Evolutionary conservation across 2,113 vertebrate genomes (phyloP).

Genomic region (Tringa solitaria): DNA sequence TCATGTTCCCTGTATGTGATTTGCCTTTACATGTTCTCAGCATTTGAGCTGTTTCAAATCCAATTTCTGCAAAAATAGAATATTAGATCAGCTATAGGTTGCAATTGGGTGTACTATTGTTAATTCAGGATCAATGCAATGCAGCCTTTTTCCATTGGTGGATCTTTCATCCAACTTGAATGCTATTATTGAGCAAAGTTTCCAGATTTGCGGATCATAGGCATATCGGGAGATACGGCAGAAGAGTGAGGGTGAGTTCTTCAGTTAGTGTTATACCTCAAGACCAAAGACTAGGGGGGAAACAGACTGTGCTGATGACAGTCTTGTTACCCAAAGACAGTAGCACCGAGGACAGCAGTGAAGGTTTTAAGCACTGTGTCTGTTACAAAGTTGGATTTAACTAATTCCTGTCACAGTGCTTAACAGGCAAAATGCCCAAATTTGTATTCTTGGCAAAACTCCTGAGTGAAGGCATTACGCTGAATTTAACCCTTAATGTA

Average conservation of each 20-base stretch:
- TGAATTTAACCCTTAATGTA: slow-evolving; percentile 5
- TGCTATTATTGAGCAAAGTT: neutral
- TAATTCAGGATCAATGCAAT: neutral
- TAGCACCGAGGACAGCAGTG: neutral
- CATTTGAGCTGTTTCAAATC: neutral
- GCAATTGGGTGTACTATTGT: neutral
- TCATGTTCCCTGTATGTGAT: neutral
- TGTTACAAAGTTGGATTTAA: slow-evolving; percentile 25
- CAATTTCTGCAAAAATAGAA: neutral
- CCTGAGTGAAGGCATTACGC: neutral
- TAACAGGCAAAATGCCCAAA: neutral
- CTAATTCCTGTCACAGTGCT: slow-evolving; percentile 17
- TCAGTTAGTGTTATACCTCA: neutral
- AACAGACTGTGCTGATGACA: neutral
- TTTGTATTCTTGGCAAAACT: slow-evolving; percentile 16
- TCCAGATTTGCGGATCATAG: neutral
- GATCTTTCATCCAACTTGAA: neutral
- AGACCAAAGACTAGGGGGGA: neutral
- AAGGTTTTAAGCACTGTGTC: neutral
- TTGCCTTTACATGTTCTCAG: neutral
- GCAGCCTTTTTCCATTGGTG: neutral
- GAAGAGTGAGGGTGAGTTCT: neutral
- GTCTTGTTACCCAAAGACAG: no score
- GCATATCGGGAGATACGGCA: neutral
- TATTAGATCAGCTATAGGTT: neutral